These are phyloP conservation scores for Carassius gibelio DNA, from an alignment of 2,113 vertebrate genomes.

Conservation along the genomic window DNA sequence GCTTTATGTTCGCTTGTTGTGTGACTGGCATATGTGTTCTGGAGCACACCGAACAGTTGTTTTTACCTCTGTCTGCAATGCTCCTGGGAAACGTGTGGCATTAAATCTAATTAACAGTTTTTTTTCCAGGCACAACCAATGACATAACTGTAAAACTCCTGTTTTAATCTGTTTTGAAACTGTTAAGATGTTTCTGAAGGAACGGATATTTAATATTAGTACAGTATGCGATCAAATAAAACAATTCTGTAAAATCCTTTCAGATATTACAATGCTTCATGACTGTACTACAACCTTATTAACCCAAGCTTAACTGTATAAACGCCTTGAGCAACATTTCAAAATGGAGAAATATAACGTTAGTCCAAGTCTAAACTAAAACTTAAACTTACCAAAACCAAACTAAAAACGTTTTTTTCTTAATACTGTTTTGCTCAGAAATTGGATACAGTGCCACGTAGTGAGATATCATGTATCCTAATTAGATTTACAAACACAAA, in stretches of 20 bases:
- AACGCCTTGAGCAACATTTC: neutral
- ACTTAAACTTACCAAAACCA: neutral
- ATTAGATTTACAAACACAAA: conserved; percentile 78
- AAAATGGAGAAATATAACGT: neutral
- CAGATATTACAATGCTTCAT: neutral
- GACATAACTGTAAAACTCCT: neutral
- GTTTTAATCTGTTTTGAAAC: neutral
- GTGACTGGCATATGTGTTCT: neutral
- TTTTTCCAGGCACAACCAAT: neutral
- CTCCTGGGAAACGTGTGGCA: conserved; percentile 47
- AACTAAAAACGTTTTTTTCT: conserved; percentile 51
- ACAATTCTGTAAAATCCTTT: neutral
- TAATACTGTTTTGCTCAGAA: conserved; percentile 62
- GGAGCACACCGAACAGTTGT: neutral
- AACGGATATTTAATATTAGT: neutral
- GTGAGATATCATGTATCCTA: conserved; percentile 69
- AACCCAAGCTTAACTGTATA: neutral
- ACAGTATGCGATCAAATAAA: neutral
- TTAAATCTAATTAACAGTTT: conserved; percentile 34
- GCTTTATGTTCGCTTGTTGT: neutral
- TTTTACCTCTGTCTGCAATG: conserved; percentile 6
- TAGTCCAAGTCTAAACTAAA: conserved; percentile 29
- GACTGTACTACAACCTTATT: neutral
- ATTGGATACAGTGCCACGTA: conserved; percentile 65
- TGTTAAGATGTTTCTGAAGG: neutral